Evolutionary conservation across 2,888 invertebrate genomes (phyloP), one percentile per base, ranked within the genome.

Genomic region (Lingula anatina): DNA sequence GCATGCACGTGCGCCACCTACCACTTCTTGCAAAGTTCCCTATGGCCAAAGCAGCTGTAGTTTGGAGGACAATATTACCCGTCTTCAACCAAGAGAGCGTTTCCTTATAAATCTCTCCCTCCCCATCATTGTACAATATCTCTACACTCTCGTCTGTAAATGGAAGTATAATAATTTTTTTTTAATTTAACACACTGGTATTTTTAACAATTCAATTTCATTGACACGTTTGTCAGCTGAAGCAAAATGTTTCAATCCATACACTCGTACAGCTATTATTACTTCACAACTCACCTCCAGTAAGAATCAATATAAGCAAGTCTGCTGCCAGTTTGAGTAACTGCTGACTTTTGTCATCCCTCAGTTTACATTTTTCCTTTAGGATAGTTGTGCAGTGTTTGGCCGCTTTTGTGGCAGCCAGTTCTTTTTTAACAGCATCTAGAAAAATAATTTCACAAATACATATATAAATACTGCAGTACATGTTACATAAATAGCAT

Each of bases 211-310:
- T n/a, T n/a, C n/a, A n/a, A n/a, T n/a, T n/a, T n/a, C n/a, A n/a
- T n/a, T n/a, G n/a, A n/a, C n/a, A n/a, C n/a, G n/a, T n/a, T n/a
- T n/a, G n/a, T n/a, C n/a, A n/a, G n/a, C n/a, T n/a, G n/a, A n/a
- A n/a, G n/a, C n/a, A n/a, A 31, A 31, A 31, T 31, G 31, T 31
- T 31, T 15, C 31, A 31, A 31, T 12, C n/a, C n/a, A 31, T 31
- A 9, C 9, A 31, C 9, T 21, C 15, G 21, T 47, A 54, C 58
- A n/a, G n/a, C n/a, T n/a, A n/a, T n/a, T n/a, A n/a, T n/a, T n/a
- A n/a, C n/a, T n/a, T n/a, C n/a, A n/a, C n/a, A n/a, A n/a, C n/a
- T 70, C 77, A 90, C 90, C 91, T 78, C 90, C 91, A 49, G 89
- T 90, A 38, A 92, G 79, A 51, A 92, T 85, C 46, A 89, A 82